phyloP scores from a whole-genome alignment of 2,888 invertebrate species.

The Hylaea fasciaria region DNA sequence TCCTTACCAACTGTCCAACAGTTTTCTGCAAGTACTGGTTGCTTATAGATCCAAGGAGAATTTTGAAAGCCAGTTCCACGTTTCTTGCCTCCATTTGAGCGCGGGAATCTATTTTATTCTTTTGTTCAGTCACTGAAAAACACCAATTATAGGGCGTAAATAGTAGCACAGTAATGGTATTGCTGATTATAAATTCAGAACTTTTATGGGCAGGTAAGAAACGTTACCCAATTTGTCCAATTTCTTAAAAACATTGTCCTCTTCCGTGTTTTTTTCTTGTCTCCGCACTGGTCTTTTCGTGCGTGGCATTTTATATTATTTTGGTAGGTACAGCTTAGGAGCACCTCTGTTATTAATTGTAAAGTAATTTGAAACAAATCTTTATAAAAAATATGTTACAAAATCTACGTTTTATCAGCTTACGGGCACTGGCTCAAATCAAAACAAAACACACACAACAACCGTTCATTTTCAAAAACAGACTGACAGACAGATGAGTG shows the following conservation, averaged over 20 bases:
- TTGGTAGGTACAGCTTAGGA: constrained; percentile 10
- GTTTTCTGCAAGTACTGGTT: constrained; percentile 65
- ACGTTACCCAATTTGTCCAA: constrained; percentile 64
- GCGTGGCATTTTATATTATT: constrained; percentile 66
- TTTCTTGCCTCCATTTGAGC: constrained; percentile 62
- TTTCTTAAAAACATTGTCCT: constrained; percentile 65
- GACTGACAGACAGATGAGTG: background rate
- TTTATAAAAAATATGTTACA: too few species aligned
- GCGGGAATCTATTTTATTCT: constrained; percentile 62
- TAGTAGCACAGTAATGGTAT: background rate
- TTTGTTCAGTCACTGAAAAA: constrained; percentile 64
- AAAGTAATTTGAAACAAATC: too few species aligned
- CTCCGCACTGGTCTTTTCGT: constrained; percentile 72
- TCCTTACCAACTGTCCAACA: constrained; percentile 69
- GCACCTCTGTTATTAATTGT: background rate
- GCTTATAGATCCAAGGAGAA: constrained; percentile 64
- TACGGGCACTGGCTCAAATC: too few species aligned
- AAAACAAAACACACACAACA: constrained; percentile 51
- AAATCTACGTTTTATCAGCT: too few species aligned
- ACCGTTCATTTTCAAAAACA: constrained; percentile 56
- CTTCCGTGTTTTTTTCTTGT: constrained; percentile 62
- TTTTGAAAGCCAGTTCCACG: constrained; percentile 70
- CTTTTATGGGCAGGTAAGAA: too few species aligned
- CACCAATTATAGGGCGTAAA: background rate
- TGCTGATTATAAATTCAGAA: too few species aligned